phyloP scores from a whole-genome alignment of 2,888 invertebrate species.

The Ormyrus labotus region DNA sequence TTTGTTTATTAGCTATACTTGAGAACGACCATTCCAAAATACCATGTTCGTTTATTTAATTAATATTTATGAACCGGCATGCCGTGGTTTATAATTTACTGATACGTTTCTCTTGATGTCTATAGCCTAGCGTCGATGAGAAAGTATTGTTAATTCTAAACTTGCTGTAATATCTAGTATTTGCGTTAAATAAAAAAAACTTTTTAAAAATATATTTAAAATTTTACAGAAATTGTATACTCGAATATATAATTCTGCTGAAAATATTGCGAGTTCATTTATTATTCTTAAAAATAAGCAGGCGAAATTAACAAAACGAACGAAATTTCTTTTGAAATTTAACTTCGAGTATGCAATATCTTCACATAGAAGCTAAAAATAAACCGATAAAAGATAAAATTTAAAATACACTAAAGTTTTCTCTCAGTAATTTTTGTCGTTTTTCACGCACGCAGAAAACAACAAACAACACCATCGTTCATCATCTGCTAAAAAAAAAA shows the following conservation, averaged over 20 bases:
- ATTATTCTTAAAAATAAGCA: conserved; percentile 1
- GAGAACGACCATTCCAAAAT: conserved; percentile 39
- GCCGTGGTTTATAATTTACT: conserved; percentile 36
- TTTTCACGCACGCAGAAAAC: conserved; percentile 32
- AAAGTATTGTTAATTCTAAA: conserved; percentile 9
- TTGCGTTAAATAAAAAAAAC: conserved; percentile 35
- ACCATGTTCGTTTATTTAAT: conserved; percentile 44
- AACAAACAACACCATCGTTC: conserved; percentile 27
- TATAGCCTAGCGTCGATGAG: no score
- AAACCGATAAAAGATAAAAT: conserved; percentile 26
- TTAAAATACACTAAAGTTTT: conserved; percentile 26
- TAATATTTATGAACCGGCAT: conserved; percentile 35
- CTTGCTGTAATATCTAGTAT: conserved; percentile 25
- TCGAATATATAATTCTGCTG: neutral
- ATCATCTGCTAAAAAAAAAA: conserved; percentile 21
- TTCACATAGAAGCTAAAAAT: neutral
- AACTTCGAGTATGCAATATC: conserved; percentile 21
- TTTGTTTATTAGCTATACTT: conserved; percentile 45
- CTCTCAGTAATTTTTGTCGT: conserved; percentile 27
- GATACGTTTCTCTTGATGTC: no score
- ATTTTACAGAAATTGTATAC: conserved; percentile 34
- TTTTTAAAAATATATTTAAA: conserved; percentile 23
- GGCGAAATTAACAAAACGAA: neutral
- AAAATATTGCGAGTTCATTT: neutral
- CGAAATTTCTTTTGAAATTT: neutral